These are phyloP conservation scores for Sciurus vulgaris DNA, from an alignment of 2,797 vertebrate genomes.

Conservation along the genomic window DNA sequence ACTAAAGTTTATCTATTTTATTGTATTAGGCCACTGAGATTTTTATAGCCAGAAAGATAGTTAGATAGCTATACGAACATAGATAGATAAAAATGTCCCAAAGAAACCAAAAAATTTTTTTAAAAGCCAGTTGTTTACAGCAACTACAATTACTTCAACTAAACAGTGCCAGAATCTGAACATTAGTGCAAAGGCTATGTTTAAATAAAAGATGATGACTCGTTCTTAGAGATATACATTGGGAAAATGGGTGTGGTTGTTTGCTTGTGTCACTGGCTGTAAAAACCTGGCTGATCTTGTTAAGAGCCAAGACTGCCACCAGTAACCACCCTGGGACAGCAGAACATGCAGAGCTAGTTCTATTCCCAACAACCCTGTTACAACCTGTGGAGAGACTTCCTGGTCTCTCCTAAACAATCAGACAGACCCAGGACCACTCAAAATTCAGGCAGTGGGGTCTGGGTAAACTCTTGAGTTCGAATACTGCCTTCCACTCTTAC, in stretches of 20 bases:
- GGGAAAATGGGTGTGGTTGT: background rate
- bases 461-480: background rate
- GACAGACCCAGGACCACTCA: background rate
- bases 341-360: background rate
- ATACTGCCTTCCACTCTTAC: background rate
- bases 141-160: background rate
- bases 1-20: background rate
- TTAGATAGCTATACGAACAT: background rate
- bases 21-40: background rate
- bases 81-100: background rate
- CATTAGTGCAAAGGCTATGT: background rate
- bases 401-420: background rate
- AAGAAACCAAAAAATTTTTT: background rate
- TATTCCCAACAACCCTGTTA: background rate
- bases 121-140: background rate
- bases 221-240: background rate
- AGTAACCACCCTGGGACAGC: background rate
- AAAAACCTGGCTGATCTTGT: background rate
- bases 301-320: background rate
- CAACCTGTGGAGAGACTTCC: background rate
- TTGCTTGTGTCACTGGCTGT: background rate
- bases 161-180: background rate
- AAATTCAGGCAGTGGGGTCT: rapidly evolving
- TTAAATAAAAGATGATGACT: background rate
- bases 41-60: background rate